Evolutionary conservation across 2,888 invertebrate genomes (phyloP), one percentile per base, ranked within the genome.

Genomic region (Eustalomyia histrio): DNA sequence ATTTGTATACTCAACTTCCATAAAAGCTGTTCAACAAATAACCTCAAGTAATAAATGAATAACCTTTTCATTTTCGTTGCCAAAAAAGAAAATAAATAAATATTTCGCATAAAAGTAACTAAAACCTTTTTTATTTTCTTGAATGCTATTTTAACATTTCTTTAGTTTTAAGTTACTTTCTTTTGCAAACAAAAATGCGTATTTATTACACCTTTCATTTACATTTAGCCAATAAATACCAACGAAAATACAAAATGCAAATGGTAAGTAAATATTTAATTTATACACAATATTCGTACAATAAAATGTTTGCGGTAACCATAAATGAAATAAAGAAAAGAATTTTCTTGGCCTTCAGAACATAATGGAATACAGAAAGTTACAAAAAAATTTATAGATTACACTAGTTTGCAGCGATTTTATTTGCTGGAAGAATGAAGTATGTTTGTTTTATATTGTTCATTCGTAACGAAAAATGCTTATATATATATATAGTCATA

Each of bases 31-130:
- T 57, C 47, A 21, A 10, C 64, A 64, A 73, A 73, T 57, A 73
- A 35, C 73, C 57, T n/a, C 14, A 50, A 64, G 73, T 35, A 50
- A 73, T 57, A 67, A 55, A 67, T 67, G 21, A 57, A 47, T 63
- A 43, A 73, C 72, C 72, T 63, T 72, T 63, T 63, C 24, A 5
- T 24, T 60, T 52, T 43, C 7, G 29, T 29, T 29, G 9, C 55
- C n/a, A 33, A 65, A 39, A n/a, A n/a, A n/a, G n/a, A n/a, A n/a
- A n/a, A n/a, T n/a, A n/a, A n/a, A n/a, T n/a, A n/a, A 21, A 16
- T 18, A 29, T 29, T 29, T 29, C 29, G 3, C 29, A 29, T 6
- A 29, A 39, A 21, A 39, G 12, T 39, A 12, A 2, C 39, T 39
- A 39, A 10, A 39, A 14, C 39, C 39, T 39, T 39, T 39, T 14